Conservation (phyloP, 1,140 invertebrate genomes). For the Sweltsa coloradensis region DNA sequence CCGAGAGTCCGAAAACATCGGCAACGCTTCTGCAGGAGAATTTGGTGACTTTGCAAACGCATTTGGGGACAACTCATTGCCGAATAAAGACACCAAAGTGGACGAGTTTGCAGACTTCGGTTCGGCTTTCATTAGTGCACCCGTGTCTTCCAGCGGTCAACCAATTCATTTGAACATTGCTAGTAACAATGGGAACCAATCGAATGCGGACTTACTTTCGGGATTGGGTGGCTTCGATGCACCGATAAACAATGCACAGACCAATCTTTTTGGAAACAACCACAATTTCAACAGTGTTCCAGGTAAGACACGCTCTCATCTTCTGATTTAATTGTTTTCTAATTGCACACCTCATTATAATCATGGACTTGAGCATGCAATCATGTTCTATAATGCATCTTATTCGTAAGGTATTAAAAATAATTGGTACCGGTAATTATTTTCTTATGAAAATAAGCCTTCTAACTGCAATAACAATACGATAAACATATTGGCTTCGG, state of each 20-base stretch:
- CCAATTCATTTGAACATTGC: background rate
- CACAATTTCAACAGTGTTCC: conserved; percentile 12
- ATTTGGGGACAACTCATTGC: conserved; percentile 33
- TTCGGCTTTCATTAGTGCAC: conserved; percentile 8
- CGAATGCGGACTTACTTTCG: conserved; percentile 41
- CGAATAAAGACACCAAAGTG: conserved; percentile 21
- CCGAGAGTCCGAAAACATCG: conserved; percentile 28
- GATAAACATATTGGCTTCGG: background rate
- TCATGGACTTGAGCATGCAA: too few relatives aligned
- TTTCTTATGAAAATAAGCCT: too few relatives aligned
- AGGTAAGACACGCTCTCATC: conserved; percentile 13
- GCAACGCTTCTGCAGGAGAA: conserved; percentile 32
- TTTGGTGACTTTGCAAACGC: conserved; percentile 74
- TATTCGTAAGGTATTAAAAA: too few relatives aligned
- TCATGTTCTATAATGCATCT: too few relatives aligned
- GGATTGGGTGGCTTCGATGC: conserved; percentile 35
- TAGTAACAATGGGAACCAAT: conserved; percentile 2
- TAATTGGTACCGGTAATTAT: too few relatives aligned
- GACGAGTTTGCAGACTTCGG: conserved; percentile 21
- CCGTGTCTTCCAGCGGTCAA: conserved; percentile 5
- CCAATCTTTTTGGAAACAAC: background rate
- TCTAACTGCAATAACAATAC: too few relatives aligned
- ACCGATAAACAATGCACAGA: background rate
- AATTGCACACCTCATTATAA: conserved; percentile 1
- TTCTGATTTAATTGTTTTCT: conserved; percentile 12